phyloP scores from a whole-genome alignment of 1,140 invertebrate species.

The Episyrphus balteatus region DNA sequence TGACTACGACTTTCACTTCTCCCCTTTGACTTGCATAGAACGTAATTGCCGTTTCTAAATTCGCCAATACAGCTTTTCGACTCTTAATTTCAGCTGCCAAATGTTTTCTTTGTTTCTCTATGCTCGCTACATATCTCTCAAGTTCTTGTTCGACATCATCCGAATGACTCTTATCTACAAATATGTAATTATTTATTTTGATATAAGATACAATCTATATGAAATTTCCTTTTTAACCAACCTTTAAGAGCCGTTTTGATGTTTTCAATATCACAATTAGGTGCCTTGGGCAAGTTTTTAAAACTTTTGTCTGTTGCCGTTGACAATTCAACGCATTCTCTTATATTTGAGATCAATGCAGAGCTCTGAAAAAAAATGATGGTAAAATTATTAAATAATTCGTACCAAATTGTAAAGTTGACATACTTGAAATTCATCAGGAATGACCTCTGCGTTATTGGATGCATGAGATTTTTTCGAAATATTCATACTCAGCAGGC shows the following conservation, averaged over 20 bases:
- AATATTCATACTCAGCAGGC: constrained; percentile 61
- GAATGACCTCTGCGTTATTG: constrained; percentile 38
- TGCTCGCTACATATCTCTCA: constrained; percentile 62
- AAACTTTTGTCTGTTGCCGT: constrained; percentile 31
- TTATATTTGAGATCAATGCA: constrained; percentile 41
- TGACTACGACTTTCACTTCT: constrained; percentile 86
- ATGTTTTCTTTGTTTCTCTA: constrained; percentile 69
- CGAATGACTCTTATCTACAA: constrained; percentile 66
- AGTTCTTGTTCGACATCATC: constrained; percentile 82
- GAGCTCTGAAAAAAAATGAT: constrained; percentile 30
- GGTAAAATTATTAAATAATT: background rate
- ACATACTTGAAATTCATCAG: constrained; percentile 25
- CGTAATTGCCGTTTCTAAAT: constrained; percentile 66
- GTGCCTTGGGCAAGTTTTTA: constrained; percentile 30
- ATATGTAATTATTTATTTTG: too few species aligned
- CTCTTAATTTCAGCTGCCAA: constrained; percentile 74
- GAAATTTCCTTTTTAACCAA: too few species aligned
- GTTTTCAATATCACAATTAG: constrained; percentile 26
- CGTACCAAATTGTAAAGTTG: background rate
- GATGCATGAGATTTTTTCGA: constrained; percentile 55
- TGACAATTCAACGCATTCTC: constrained; percentile 41
- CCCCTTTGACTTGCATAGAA: constrained; percentile 82
- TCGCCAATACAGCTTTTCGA: constrained; percentile 58
- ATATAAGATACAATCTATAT: too few species aligned
- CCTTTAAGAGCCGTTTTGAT: constrained; percentile 27